Base-by-base conservation (phyloP, 2,113 vertebrate genomes). In the Passer domesticus region DNA sequence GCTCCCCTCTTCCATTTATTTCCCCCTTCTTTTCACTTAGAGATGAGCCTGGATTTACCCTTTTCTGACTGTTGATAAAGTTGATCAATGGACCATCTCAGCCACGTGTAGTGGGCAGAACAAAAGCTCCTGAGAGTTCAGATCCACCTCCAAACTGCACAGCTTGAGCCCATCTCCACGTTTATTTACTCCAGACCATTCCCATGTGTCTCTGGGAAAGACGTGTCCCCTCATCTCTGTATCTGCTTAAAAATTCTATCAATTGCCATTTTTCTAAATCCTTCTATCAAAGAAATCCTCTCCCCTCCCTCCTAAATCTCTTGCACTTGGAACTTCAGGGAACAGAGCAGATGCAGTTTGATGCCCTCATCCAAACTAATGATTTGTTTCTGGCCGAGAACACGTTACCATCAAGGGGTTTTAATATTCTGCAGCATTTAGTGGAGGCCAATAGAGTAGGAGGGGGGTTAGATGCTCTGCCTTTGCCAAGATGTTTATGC, bases 401-500 rank as follows among this genome's bases (percentile, higher is more conserved):
- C 96, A 95, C 46, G 69, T 97, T 97, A 95, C 92, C 96, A 94
- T 97, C 94, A 97, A 97, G 90, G 94, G 94, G 78, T 67, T 90
- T 66, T 89, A 84, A 94, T 92, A 94, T 97, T 95, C 76, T 97
- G 94, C 96, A 96, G 95, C 82, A 79, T 91, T 95, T 92, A 86
- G 94, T 91, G 68, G 75, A 95, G 96, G 96, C 97, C 97, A 98
- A 94, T 96, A 64, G 91, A 95, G 96, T 96, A 96, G 97, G 96
- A 92, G 89, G 94, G 79, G 97, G 90, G 96, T 95, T 94, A 92
- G 84, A 88, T 82, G 50, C 66, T 96, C 67, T 28, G 87, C 74
- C 80, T 97, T 94, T 97, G 97, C 97, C 97, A 98, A 98, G 96
- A 97, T 97, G 96, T 98, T 97, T 97, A 97, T 96, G 94, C 94